Base-by-base conservation (phyloP, 2,888 invertebrate genomes). In the Listrodromus nycthemerus region DNA sequence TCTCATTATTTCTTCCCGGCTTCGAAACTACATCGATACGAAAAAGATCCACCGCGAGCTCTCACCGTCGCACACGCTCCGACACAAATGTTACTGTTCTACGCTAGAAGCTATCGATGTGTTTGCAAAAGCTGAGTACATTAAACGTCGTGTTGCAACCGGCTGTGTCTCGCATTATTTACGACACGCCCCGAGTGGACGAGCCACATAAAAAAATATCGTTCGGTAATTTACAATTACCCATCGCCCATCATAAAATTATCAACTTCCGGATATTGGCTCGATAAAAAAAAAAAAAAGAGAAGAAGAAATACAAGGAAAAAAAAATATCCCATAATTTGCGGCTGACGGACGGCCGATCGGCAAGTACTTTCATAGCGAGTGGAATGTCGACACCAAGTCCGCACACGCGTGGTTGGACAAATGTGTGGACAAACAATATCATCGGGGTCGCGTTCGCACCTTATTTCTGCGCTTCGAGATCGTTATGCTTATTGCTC, bases 381-480 rank as follows among this genome's bases (percentile, higher is more conserved):
- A 45, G 45, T 16, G 41, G 37, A 33, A 33, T 37, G 37, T 41
- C 37, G 33, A 24, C 58, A 16, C n/a, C n/a, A 33, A 19, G 33
- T 33, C 24, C 10, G 55, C 24, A 24, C 24, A 55, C 10, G 13
- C 55, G 55, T 24, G 37, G 24, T 52, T 24, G 5, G 27, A 67
- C 61, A 73, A 24, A 73, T 63, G 63, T 48, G 67, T 63, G 66
- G 55, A 67, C 76, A 80, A 83, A 76, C 21, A 80, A 45, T 63
- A 80, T 80, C 79, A 67, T 67, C 52, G 71, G 70, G 66, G 37
- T 78, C 58, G 48, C 63, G 21, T 75, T 83, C 50, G 69, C 83
- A 80, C 80, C 83, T 78, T 16, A 63, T 74, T 58, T 69, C 66
- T 19, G 37, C 66, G 8, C 16, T 61, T 55, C 27, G 33, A 30